phyloP scores from a whole-genome alignment of 2,888 invertebrate genomes.

The Metallyticus violacea region DNA sequence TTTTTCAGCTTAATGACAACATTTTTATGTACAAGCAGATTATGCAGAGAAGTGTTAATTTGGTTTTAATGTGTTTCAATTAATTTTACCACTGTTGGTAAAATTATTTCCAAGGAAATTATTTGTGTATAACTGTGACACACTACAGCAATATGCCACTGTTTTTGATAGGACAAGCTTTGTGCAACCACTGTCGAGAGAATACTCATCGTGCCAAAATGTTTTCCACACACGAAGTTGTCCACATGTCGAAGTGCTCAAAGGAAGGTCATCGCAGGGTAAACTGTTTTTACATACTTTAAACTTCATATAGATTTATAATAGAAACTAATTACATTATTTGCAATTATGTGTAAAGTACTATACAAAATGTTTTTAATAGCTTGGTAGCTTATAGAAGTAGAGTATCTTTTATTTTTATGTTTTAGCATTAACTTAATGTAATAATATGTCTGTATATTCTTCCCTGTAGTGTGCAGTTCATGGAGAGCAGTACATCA shows the following conservation, averaged over 20 bases:
- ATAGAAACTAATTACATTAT: no score
- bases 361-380: no score
- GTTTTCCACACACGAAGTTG: conserved; percentile 70
- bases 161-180: conserved; percentile 59
- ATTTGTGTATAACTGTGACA: background rate
- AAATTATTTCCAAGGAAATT: conserved; percentile 45
- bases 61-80: no score
- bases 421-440: no score
- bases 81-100: conserved; percentile 8
- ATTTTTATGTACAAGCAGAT: no score
- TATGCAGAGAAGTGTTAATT: no score
- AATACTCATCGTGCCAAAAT: conserved; percentile 74
- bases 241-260: conserved; percentile 67
- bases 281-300: conserved; percentile 36
- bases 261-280: conserved; percentile 65
- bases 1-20: no score
- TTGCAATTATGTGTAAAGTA: no score
- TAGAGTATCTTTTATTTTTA: no score
- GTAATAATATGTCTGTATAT: no score
- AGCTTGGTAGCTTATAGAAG: no score
- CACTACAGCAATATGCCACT: background rate
- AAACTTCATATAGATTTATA: no score
- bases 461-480: conserved; percentile 53
- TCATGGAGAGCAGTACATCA: conserved; percentile 72
- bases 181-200: conserved; percentile 67